Evolutionary conservation across 1,140 invertebrate species (phyloP), one percentile per base, ranked within the genome.

Genomic region (Listronotus oregonensis): DNA sequence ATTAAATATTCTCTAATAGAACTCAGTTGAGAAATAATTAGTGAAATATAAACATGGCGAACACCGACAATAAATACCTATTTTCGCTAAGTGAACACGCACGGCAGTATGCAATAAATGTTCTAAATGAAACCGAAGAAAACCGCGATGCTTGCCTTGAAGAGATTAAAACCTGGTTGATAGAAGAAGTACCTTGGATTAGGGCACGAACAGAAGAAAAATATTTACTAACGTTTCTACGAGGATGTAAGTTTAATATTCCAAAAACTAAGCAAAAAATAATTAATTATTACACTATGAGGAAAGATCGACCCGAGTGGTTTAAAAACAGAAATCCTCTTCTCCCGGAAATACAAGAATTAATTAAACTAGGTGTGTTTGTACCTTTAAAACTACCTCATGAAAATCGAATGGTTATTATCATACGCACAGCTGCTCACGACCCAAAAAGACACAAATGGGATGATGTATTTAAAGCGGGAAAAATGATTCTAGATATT

Each of bases 211-310:
- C 42, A 15, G 83, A 87, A 62, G 83, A 84, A 40, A 81, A 82
- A 58, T 82, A 81, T 21, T 78, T 89, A 10, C 64, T 86, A 14
- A 81, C 85, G 39, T 90, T 89, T 75, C 69, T 89, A 39, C 78
- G 86, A 42, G 80, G 81, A 18, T 85, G 85, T 52, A 89, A 89
- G 74, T 89, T 83, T 70, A 79, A 87, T 66, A 56, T 83, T 0
- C 82, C 85, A 8, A 81, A 78, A 67, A 78, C 84, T 0, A 86
- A 87, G 69, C 74, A 59, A 27, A 89, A 87, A 71, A 71, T 89
- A 0, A 76, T 71, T 51, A 86, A 83, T 66, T 88, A 83, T 71
- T 84, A 86, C 63, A 76, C 76, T 50, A 84, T 88, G 75, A 77
- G 84, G 44, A 70, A 74, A 0, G 77, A 80, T 44, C 69, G 80